Base-by-base conservation (phyloP, 2,888 invertebrate species). In the Gortyna flavago region DNA sequence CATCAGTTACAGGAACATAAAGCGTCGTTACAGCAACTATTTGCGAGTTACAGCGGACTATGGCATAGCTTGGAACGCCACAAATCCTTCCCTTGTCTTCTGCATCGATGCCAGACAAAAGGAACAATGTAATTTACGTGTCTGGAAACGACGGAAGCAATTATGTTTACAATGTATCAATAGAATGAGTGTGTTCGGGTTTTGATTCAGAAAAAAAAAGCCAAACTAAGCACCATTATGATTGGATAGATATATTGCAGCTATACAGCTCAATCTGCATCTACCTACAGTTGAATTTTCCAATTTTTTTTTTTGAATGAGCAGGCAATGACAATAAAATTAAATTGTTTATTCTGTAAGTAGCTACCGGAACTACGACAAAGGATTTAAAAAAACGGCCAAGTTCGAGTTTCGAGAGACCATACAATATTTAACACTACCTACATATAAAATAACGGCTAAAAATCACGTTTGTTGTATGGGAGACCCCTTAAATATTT, bases 41-140 rank as follows among this genome's bases (percentile, higher is more conserved):
- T 89, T 84, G 78, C 81, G 70, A 89, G 84, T 89, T 38, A 59
- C 79, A 54, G 41, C 83, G 67, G 51, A 59, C 51, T 64, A 79
- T 79, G 59, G 68, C 75, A 73, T 62, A 78, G 83, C 88, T 90
- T 87, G 83, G 83, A 89, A 87, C 85, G 87, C 91, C 91, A 92
- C 93, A 94, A 94, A 94, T 94, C 92, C 88, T 87, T 87, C 88
- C 89, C 90, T 89, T 92, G 94, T 93, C 93, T 90, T 88, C 86
- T 88, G 87, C 91, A 92, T 89, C 83, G 89, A 89, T 88, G 87
- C 87, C 87, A 89, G 89, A 90, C 89, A 91, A 90, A 91, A 87
- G 90, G 88, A 85, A 85, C 86, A 89, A 88, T 81, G 70, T 85
- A 76, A 80, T 81, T 77, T 83, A 80, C 80, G 76, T 84, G 68